A percentile compares a stretch with the other conserved stretches of the same genome.
phyloP scores from a whole-genome alignment of 2,113 vertebrate species.

The Aldabrachelys gigantea region DNA sequence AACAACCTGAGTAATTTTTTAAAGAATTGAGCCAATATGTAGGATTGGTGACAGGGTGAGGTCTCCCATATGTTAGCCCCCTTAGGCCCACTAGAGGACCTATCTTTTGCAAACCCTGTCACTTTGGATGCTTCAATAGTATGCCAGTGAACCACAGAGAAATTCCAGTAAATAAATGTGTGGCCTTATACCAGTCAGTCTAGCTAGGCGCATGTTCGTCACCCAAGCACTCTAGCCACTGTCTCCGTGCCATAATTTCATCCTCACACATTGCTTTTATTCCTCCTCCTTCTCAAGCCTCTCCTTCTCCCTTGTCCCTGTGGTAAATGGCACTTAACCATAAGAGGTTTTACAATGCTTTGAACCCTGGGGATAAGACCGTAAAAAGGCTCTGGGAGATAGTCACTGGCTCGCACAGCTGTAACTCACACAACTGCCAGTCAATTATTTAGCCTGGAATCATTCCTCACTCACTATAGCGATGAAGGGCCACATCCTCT shows the following conservation, averaged over 20 bases:
- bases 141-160: background rate
- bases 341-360: background rate
- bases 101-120: background rate
- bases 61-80: background rate
- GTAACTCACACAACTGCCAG: background rate
- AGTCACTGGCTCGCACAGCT: background rate
- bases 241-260: background rate
- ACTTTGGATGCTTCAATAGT: background rate
- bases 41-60: background rate
- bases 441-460: background rate
- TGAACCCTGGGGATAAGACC: background rate
- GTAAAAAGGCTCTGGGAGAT: background rate
- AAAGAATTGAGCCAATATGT: background rate
- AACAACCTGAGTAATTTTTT: background rate
- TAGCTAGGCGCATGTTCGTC: background rate
- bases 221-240: background rate
- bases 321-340: background rate
- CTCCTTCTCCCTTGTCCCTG: background rate
- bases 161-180: background rate
- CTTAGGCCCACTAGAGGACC: background rate
- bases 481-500: background rate
- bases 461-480: background rate
- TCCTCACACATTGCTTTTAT: background rate
- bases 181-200: background rate
- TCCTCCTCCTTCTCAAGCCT: background rate